Evolutionary conservation across 2,888 invertebrate genomes (phyloP).

Genomic region (Orthosia gracilis): DNA sequence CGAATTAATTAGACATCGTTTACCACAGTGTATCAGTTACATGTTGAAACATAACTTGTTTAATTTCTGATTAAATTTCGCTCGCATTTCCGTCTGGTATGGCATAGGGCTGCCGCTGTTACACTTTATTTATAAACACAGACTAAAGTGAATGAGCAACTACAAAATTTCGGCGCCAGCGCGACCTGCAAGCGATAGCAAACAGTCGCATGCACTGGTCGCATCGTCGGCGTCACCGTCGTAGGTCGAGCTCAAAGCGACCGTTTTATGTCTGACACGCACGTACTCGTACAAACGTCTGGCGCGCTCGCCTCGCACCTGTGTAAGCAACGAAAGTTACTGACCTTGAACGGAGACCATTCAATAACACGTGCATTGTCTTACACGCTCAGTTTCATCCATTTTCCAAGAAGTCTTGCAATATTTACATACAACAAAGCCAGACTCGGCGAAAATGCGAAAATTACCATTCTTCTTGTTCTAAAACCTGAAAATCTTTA

Average conservation of each 20-base stretch:
- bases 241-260: constrained; percentile 52
- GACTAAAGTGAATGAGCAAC: constrained; percentile 7
- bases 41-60: constrained; percentile 54
- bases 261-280: constrained; percentile 58
- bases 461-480: constrained; percentile 11
- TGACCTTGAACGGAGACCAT: constrained; percentile 73
- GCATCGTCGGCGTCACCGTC: constrained; percentile 7
- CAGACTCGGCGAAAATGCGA: constrained; percentile 2
- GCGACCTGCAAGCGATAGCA: constrained; percentile 39
- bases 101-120: constrained; percentile 26
- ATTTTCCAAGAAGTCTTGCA: constrained; percentile 28
- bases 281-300: constrained; percentile 54
- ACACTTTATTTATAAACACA: constrained; percentile 20
- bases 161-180: neutral
- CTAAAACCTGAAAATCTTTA: constrained; percentile 15
- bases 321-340: constrained; percentile 73
- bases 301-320: constrained; percentile 71
- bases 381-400: constrained; percentile 35
- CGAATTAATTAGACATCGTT: constrained; percentile 59
- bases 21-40: constrained; percentile 55
- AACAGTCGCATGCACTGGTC: constrained; percentile 24
- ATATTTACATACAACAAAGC: constrained; percentile 42
- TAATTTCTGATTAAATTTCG: constrained; percentile 52
- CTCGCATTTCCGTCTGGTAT: constrained; percentile 40
- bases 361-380: constrained; percentile 59